Evolutionary conservation across 2,888 invertebrate species (phyloP).

Genomic region (Volucella inflata): DNA sequence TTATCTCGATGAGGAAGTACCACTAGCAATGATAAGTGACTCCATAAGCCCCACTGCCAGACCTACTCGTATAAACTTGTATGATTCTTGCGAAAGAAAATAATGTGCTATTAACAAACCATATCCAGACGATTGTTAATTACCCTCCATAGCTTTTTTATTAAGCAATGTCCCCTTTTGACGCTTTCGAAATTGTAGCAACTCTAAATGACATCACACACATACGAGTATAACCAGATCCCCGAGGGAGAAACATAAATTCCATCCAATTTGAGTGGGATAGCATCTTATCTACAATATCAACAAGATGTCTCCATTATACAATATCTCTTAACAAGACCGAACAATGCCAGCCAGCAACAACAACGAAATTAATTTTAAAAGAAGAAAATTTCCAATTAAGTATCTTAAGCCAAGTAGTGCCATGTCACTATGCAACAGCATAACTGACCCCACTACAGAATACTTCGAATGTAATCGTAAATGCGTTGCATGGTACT

Average conservation of each 20-base stretch:
- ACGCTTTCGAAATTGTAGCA: too few species aligned
- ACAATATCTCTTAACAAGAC: conserved; percentile 18
- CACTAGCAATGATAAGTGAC: too few species aligned
- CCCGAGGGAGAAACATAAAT: background rate
- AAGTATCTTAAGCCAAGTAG: conserved; percentile 10
- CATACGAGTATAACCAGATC: background rate
- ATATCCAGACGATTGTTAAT: background rate
- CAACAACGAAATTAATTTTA: conserved; percentile 15
- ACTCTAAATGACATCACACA: background rate
- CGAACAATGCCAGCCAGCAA: background rate
- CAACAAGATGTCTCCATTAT: conserved; percentile 19
- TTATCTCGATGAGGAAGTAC: too few species aligned
- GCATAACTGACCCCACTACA: conserved; percentile 16
- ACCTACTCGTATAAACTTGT: too few species aligned
- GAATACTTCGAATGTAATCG: too few species aligned
- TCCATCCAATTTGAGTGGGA: background rate
- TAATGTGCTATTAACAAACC: background rate
- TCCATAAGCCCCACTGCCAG: too few species aligned
- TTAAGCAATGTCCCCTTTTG: too few species aligned
- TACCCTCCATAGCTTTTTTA: too few species aligned
- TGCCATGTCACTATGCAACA: conserved; percentile 6
- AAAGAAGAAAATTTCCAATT: conserved; percentile 49
- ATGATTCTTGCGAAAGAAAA: too few species aligned
- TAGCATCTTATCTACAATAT: background rate
- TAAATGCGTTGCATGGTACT: too few species aligned